These are phyloP conservation scores for Drymodes brunneopygia DNA, from an alignment of 2,113 vertebrate species.

Conservation along the genomic window DNA sequence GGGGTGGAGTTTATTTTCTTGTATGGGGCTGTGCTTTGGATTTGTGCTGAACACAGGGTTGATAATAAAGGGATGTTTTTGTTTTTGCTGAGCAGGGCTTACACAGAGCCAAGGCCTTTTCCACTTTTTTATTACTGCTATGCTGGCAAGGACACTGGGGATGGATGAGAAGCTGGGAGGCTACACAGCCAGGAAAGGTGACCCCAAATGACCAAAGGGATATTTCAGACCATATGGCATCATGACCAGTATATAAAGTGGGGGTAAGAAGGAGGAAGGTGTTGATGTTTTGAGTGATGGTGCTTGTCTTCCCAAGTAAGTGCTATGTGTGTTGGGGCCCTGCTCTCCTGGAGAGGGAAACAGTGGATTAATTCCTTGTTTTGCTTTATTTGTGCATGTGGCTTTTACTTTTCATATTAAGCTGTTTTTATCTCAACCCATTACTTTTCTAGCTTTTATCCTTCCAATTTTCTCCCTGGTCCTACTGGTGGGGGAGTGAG, in stretches of 20 bases:
- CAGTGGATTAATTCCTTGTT: neutral
- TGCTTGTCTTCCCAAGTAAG: neutral
- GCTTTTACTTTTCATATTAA: neutral
- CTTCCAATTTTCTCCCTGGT: neutral
- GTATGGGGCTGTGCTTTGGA: neutral
- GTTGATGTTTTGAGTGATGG: neutral
- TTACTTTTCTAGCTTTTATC: neutral
- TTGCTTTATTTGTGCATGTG: neutral
- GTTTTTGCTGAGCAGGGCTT: neutral
- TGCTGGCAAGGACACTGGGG: neutral
- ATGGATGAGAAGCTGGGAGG: neutral
- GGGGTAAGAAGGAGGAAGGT: neutral
- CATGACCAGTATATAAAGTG: too few relatives aligned
- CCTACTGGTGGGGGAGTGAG: neutral
- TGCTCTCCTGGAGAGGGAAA: neutral
- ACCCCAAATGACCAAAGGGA: neutral
- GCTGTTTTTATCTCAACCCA: neutral
- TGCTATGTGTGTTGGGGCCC: too few relatives aligned
- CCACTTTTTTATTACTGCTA: neutral
- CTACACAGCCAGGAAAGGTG: neutral
- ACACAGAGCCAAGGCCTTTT: neutral
- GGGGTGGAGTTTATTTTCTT: neutral
- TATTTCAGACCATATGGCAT: neutral
- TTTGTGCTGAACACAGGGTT: neutral
- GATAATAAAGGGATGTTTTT: neutral